Conservation (phyloP, 2,797 vertebrate genomes). For the Trematomus bernacchii region DNA sequence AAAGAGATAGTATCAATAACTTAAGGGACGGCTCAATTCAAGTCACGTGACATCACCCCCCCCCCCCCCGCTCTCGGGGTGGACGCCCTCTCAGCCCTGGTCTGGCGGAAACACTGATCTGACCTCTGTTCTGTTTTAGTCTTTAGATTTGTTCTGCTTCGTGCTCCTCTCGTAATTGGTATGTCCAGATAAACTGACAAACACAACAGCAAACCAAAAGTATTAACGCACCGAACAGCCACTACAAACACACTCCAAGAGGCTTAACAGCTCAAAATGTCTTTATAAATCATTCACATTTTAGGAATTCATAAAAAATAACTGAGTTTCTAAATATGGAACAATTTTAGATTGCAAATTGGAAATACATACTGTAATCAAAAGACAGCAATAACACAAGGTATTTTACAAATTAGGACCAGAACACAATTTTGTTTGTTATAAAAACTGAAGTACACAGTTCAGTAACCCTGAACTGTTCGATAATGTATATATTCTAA, state of each 20-base stretch:
- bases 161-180: constrained; percentile 4
- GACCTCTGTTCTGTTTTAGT: constrained; percentile 13
- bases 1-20: too few relatives aligned
- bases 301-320: background rate
- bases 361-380: constrained; percentile 11
- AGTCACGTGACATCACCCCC: too few relatives aligned
- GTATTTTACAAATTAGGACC: background rate
- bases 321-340: background rate
- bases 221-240: constrained; percentile 10
- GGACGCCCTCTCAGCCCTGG: too few relatives aligned
- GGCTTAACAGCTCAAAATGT: background rate
- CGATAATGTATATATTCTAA: too few relatives aligned
- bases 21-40: too few relatives aligned
- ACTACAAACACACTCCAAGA: constrained; percentile 11
- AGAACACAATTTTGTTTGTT: too few relatives aligned
- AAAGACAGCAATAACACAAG: background rate
- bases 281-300: too few relatives aligned
- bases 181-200: constrained; percentile 19
- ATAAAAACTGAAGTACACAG: too few relatives aligned
- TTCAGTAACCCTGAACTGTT: too few relatives aligned
- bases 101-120: too few relatives aligned
- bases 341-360: background rate
- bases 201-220: background rate
- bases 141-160: constrained; percentile 9
- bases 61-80: too few relatives aligned